Conservation (phyloP, 2,113 vertebrate species). For the Origma solitaria region DNA sequence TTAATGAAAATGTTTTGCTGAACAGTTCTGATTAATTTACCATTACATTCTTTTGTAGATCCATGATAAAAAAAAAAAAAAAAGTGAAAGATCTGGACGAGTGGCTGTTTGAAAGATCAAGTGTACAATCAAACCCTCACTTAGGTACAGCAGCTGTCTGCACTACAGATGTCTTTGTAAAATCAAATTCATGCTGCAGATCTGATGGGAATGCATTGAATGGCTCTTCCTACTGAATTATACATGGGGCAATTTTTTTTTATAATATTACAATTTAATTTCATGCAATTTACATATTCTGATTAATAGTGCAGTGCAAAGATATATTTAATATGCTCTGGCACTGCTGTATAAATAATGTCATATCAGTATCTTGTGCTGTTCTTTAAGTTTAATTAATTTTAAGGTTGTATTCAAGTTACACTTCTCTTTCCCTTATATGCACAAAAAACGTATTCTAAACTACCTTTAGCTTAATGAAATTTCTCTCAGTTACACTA, state of each 20-base stretch:
- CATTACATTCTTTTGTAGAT: neutral
- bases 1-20: neutral
- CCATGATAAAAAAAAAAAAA: neutral
- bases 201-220: conserved; percentile 27
- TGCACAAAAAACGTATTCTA: neutral
- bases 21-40: neutral
- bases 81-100: neutral
- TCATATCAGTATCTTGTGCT: neutral
- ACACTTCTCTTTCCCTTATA: neutral
- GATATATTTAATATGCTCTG: conserved; percentile 15
- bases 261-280: conserved; percentile 37
- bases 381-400: neutral
- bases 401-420: neutral
- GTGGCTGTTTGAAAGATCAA: conserved; percentile 6
- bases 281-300: conserved; percentile 33
- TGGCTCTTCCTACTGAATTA: conserved; percentile 42
- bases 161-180: conserved; percentile 41
- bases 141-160: conserved; percentile 56
- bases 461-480: neutral
- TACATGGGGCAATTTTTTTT: neutral
- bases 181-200: conserved; percentile 21
- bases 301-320: conserved; percentile 39
- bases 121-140: conserved; percentile 15
- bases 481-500: neutral
- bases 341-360: conserved; percentile 16